phyloP scores from a whole-genome alignment of 2,797 vertebrate species.

The Rhynchotus rufescens region DNA sequence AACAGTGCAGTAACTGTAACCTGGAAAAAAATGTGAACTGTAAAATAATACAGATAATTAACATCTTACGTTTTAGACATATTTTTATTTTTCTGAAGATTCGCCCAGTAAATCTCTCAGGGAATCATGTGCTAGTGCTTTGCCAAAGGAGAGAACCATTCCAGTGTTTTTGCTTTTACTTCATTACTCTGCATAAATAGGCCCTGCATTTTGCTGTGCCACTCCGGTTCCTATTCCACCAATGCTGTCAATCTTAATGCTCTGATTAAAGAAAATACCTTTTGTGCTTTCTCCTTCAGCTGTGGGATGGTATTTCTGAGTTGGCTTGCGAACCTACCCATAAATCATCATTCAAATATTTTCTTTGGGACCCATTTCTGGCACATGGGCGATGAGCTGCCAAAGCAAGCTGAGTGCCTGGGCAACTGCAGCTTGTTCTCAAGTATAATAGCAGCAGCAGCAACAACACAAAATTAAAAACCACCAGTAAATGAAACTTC shows the following conservation, averaged over 20 bases:
- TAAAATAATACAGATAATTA: not conserved
- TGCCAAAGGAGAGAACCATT: not conserved
- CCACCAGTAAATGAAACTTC: not conserved
- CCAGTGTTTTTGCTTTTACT: not conserved
- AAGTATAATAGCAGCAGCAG: not conserved
- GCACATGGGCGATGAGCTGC: not conserved
- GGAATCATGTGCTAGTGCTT: not conserved
- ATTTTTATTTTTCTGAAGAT: not conserved
- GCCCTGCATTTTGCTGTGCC: not conserved
- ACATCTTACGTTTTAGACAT: not conserved
- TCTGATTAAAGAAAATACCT: not conserved
- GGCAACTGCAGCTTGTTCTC: slow-evolving; percentile 5
- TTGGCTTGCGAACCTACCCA: not conserved
- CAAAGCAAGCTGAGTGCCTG: not conserved
- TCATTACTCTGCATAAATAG: not conserved
- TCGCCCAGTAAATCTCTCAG: not conserved
- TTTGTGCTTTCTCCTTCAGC: not conserved
- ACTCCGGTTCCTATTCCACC: not conserved
- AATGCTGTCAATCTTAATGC: not conserved
- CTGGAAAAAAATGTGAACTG: not conserved
- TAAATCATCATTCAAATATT: slow-evolving; percentile 24
- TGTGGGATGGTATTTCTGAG: not conserved
- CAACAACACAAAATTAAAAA: not conserved
- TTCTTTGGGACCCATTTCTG: slow-evolving; percentile 31
- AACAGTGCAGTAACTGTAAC: not conserved